Percentiles rank a stretch among this genome's conserved stretches.
These are phyloP conservation scores for Anoplius nigerrimus DNA, from an alignment of 2,888 invertebrate genomes.

Conservation along the genomic window DNA sequence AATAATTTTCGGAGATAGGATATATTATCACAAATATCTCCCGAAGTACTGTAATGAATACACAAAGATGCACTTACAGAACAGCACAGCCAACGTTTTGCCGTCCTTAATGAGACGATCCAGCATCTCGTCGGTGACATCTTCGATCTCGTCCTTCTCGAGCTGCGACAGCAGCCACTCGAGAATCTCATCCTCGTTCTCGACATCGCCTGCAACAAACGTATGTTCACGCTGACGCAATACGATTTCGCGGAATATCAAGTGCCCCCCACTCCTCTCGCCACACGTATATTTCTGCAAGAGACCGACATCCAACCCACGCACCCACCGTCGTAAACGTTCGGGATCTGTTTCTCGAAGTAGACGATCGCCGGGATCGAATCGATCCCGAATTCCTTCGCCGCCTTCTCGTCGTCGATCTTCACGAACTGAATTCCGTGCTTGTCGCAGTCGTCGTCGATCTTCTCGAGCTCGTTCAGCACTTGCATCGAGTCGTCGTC, in stretches of 20 bases:
- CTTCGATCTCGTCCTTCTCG: conserved; percentile 95
- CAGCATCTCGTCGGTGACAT: conserved; percentile 95
- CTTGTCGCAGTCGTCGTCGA: conserved; percentile 94
- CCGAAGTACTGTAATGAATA: too few species aligned
- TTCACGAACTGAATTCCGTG: conserved; percentile 95
- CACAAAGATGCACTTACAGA: conserved; percentile 89
- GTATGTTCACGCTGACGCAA: neutral
- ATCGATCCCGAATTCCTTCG: conserved; percentile 91
- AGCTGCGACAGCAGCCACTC: conserved; percentile 92
- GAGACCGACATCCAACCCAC: conserved; percentile 17
- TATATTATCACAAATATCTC: too few species aligned
- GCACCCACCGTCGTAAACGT: conserved; percentile 88
- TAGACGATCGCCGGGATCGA: conserved; percentile 89
- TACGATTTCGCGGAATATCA: too few species aligned
- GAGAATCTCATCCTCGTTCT: conserved; percentile 91
- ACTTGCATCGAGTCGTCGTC: conserved; percentile 92
- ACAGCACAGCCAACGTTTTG: conserved; percentile 91
- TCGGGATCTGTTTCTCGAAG: conserved; percentile 95
- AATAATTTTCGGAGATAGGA: too few species aligned
- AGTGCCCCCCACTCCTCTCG: too few species aligned
- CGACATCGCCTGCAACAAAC: conserved; percentile 82
- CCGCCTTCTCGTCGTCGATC: conserved; percentile 91
- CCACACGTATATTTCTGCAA: neutral
- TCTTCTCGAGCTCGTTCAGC: conserved; percentile 91
- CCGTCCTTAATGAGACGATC: conserved; percentile 92